Percentiles rank a stretch among this genome's conserved stretches.
Conservation (phyloP, 2,113 vertebrate genomes). For the Ameiurus melas region DNA sequence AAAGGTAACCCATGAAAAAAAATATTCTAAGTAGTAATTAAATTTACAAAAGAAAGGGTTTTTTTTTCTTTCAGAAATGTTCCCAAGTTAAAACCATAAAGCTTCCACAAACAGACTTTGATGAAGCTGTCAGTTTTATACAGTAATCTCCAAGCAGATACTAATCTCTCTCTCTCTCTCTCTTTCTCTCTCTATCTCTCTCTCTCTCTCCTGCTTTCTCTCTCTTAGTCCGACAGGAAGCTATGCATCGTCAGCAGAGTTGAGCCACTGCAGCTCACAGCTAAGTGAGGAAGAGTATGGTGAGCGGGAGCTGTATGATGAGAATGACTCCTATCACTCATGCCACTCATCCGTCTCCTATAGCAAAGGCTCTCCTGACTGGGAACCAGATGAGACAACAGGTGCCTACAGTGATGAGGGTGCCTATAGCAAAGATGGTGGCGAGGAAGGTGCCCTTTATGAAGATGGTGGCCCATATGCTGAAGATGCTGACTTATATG, state of each 20-base stretch:
- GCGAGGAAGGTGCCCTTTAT: constrained; percentile 78
- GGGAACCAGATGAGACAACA: constrained; percentile 87
- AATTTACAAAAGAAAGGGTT: neutral
- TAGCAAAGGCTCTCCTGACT: constrained; percentile 87
- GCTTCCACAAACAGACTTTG: neutral
- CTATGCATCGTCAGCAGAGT: constrained; percentile 89
- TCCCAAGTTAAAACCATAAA: neutral
- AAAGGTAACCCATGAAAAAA: neutral
- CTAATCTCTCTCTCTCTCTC: neutral
- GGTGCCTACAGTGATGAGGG: constrained; percentile 83
- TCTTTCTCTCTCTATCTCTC: neutral
- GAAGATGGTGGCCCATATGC: constrained; percentile 72
- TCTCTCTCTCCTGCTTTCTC: neutral
- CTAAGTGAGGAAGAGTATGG: constrained; percentile 86
- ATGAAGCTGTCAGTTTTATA: neutral
- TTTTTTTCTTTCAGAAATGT: neutral
- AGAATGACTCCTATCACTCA: constrained; percentile 95
- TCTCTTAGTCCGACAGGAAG: constrained; percentile 86
- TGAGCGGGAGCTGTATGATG: constrained; percentile 87
- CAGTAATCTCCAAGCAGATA: too few relatives aligned
- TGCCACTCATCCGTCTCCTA: constrained; percentile 97
- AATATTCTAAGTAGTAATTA: neutral
- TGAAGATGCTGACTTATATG: constrained; percentile 70
- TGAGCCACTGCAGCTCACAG: constrained; percentile 94
- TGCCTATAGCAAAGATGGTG: constrained; percentile 84